Conservation (phyloP, 1,140 invertebrate species). For the Heterodera carotae region DNA sequence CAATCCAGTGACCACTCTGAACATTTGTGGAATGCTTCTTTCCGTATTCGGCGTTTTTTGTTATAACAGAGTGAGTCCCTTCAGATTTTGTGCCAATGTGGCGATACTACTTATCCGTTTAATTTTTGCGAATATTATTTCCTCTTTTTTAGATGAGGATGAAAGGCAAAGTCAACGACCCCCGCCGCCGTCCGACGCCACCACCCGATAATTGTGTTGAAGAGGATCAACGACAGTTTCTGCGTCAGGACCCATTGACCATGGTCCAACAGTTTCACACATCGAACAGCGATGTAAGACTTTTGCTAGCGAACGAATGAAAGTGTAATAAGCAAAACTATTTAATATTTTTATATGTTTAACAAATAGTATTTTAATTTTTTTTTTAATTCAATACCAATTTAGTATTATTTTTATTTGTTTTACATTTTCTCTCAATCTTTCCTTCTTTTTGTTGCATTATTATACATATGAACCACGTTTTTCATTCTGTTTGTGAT, state of each 20-base stretch:
- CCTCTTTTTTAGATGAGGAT: neutral
- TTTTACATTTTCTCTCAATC: neutral
- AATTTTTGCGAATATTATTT: too few relatives aligned
- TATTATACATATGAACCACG: neutral
- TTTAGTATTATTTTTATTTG: neutral
- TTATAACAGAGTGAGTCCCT: slow-evolving; percentile 77
- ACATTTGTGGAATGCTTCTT: slow-evolving; percentile 85
- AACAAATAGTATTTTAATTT: too few relatives aligned
- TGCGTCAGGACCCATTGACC: neutral
- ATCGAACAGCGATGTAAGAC: neutral
- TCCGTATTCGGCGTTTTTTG: slow-evolving; percentile 85
- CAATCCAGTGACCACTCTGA: slow-evolving; percentile 85
- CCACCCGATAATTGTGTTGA: neutral
- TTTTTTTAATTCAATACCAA: too few relatives aligned
- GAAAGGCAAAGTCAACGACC: neutral
- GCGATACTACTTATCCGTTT: too few relatives aligned
- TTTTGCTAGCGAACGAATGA: neutral
- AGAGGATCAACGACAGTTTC: neutral
- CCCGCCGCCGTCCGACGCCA: neutral
- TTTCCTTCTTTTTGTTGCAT: neutral
- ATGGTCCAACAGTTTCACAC: neutral
- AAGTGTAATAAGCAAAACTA: neutral
- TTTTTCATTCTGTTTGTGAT: neutral
- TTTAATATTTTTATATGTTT: too few relatives aligned
- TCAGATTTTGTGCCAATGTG: too few relatives aligned